A percentile compares a stretch with the other conserved stretches of the same genome.
phyloP scores from a whole-genome alignment of 2,888 invertebrate species.

The Gastrophysa polygoni region DNA sequence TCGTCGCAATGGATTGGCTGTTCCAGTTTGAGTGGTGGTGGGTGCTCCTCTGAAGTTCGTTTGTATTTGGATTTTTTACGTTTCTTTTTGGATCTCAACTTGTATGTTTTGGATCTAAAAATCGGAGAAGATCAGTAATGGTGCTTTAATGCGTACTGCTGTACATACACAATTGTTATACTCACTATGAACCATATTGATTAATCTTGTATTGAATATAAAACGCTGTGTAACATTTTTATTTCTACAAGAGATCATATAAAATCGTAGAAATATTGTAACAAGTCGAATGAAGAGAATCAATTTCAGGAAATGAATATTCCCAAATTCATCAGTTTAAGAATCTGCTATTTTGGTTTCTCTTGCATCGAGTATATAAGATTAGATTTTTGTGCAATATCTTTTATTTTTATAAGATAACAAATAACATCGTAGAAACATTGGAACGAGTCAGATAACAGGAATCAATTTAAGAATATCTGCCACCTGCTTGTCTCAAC shows the following conservation, averaged over 20 bases:
- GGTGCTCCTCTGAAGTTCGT: constrained; percentile 25
- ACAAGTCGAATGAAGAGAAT: too few relatives aligned
- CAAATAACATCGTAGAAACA: too few relatives aligned
- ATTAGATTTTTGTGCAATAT: too few relatives aligned
- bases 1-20: constrained; percentile 51
- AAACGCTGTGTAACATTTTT: background rate
- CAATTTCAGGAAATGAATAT: too few relatives aligned
- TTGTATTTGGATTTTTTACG: constrained; percentile 17
- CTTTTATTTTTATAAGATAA: too few relatives aligned
- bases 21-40: constrained; percentile 38
- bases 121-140: background rate
- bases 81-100: constrained; percentile 11
- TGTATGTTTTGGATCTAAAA: constrained; percentile 9
- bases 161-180: background rate
- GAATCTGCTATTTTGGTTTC: too few relatives aligned
- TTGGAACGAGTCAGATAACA: too few relatives aligned
- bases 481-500: too few relatives aligned
- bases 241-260: background rate
- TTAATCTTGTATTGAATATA: background rate
- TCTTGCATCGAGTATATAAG: too few relatives aligned
- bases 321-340: too few relatives aligned
- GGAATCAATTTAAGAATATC: too few relatives aligned
- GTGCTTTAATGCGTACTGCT: background rate
- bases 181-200: background rate
- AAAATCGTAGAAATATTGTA: too few relatives aligned